Conservation (phyloP, 1,140 invertebrate species). For the Zaprionus ghesquierei region DNA sequence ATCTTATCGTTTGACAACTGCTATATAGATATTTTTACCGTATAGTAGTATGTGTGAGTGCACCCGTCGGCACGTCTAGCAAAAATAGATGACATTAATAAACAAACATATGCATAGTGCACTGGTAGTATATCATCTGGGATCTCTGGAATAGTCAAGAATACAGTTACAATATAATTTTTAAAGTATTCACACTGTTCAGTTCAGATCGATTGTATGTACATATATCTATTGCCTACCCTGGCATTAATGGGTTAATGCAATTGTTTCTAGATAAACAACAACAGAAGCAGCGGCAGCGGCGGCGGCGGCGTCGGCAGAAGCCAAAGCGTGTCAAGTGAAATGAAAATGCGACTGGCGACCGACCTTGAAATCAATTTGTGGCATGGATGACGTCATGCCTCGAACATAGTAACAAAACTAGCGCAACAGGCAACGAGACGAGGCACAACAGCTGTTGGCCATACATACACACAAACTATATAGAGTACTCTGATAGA, state of each 20-base stretch:
- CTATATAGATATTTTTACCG: conserved; percentile 34
- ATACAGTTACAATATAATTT: neutral
- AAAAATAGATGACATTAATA: neutral
- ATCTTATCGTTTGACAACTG: conserved; percentile 70
- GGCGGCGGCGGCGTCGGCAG: no score
- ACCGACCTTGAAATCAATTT: conserved; percentile 73
- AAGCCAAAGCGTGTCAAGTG: conserved; percentile 72
- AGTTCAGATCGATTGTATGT: neutral
- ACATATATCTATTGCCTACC: neutral
- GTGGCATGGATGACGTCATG: conserved; percentile 65
- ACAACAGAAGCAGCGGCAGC: conserved; percentile 5
- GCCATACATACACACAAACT: neutral
- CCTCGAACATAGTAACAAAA: conserved; percentile 43
- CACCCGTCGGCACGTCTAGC: neutral
- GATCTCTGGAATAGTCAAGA: neutral
- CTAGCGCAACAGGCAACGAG: conserved; percentile 21
- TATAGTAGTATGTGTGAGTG: neutral
- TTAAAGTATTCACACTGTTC: neutral
- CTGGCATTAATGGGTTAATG: conserved; percentile 45
- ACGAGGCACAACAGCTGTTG: conserved; percentile 54
- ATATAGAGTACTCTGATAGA: neutral
- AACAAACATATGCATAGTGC: neutral
- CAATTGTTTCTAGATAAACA: conserved; percentile 39
- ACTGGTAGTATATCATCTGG: neutral
- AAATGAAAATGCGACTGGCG: conserved; percentile 72